Evolutionary conservation across 2,113 vertebrate genomes (phyloP), one percentile per base, ranked within the genome.

Genomic region (Aegypius monachus): DNA sequence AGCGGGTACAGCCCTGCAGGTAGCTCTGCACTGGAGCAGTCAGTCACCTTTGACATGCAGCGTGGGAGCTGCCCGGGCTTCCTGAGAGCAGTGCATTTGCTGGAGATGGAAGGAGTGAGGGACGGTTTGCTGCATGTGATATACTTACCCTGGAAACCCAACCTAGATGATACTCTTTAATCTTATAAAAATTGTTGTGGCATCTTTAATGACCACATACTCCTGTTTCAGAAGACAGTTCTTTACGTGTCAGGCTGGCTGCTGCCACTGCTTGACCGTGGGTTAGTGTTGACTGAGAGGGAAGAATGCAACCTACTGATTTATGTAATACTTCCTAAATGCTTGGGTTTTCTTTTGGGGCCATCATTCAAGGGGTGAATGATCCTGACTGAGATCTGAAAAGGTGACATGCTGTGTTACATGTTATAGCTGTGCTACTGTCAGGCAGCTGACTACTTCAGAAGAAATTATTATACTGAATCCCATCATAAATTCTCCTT

Each of bases 41-140:
- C 22, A 1, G 3, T 8, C 68, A 3, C 25, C 66, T 11, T 58
- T 8, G 27, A 5, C 26, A 3, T 0, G 23, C 25, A 11, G 52
- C 8, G 14, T 8, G 8, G 55, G 40, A 31, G 65, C 80, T 74
- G 21, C 71, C 45, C 9, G 7, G 32, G 13, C 17, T 53, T 19
- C 36, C 42, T 2, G 23, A 13, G n/a, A 34, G 75, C 81, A 3
- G 21, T 1, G 22, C 9, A 0, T 25, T 27, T 66, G 59, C 34
- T 65, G 65, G 34, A 29, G 45, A 2, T 14, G 27, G 23, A 38
- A 32, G 42, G 26, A 29, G 36, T 7, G 10, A 32, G 58, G 66
- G 7, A 4, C 5, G 2, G 34, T 16, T 71, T 74, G 55, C 38
- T 79, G 50, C 18, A 5, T 43, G 38, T n/a, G 1, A 7, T 31